Evolutionary conservation across 2,113 vertebrate species (phyloP), one percentile per base, ranked within the genome.

Genomic region (Gymnogyps californianus): DNA sequence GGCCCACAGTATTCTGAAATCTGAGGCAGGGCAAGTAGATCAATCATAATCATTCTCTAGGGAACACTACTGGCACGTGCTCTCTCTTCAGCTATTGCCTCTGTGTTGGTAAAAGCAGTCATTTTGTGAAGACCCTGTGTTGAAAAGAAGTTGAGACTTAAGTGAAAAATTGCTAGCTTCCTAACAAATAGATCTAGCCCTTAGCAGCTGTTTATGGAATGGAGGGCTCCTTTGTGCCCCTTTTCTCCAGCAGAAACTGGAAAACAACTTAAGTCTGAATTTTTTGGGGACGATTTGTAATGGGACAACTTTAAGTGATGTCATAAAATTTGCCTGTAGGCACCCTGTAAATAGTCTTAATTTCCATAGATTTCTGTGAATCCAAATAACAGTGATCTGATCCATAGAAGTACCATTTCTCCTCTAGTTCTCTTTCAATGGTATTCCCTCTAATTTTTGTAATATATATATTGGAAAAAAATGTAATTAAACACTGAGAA

Each of bases 361-460:
- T 82, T 86, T 79, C n/a, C 71, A 32, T 26, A 72, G 18, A 83
- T 64, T 80, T 83, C 46, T 96, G 47, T 69, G 71, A 65, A 40
- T 83, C 75, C 25, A 65, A 28, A 5, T 71, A 78, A 26, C 36
- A 66, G 40, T 87, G 36, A 47, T 64, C 70, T 81, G 34, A 83
- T 16, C 51, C 79, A 34, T 3, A 76, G 34, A 74, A 66, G 29
- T 85, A 47, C 62, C 42, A 12, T 71, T 92, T 46, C 71, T 86
- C 31, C 52, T 49, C 26, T 81, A 44, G 64, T 77, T 93, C 77
- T 34, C 16, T 96, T 92, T 95, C 85, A 80, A 10, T 94, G 52
- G 12, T 7, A 64, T 77, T 83, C 24, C 51, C 40, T 95, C 52
- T 76, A 38, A 74, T 82, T 96, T 95, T 51, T 93, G 24, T 77